These are phyloP conservation scores for Liparis tanakae DNA, from an alignment of 2,797 vertebrate genomes.

Conservation along the genomic window DNA sequence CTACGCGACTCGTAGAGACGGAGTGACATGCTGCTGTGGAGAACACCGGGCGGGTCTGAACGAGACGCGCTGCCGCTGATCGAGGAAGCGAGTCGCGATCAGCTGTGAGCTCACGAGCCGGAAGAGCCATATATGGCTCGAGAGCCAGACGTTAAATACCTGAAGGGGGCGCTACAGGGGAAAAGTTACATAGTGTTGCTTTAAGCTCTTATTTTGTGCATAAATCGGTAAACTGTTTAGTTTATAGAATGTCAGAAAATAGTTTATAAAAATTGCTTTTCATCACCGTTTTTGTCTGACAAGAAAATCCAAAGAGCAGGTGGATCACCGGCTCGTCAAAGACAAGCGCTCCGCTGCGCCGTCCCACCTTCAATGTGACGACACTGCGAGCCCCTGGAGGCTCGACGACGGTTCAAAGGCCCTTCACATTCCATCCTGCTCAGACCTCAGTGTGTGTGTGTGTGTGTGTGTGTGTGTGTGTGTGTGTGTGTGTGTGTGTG, in stretches of 20 bases:
- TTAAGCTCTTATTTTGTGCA: not conserved
- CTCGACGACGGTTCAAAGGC: conserved; percentile 58
- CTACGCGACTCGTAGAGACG: too few relatives aligned
- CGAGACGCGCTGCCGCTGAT: too few relatives aligned
- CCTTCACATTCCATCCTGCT: conserved; percentile 59
- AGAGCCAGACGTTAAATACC: too few relatives aligned
- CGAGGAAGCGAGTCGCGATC: too few relatives aligned
- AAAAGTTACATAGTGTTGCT: too few relatives aligned
- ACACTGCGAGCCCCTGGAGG: conserved; percentile 47
- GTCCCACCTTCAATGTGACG: conserved; percentile 59
- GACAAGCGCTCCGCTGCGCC: conserved; percentile 42
- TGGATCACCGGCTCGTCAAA: conserved; percentile 30
- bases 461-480: conserved; percentile 15
- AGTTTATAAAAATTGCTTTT: not conserved
- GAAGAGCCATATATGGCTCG: too few relatives aligned
- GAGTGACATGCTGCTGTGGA: too few relatives aligned
- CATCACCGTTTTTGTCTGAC: not conserved
- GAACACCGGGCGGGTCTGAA: too few relatives aligned
- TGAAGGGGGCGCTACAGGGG: too few relatives aligned
- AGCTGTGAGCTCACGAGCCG: too few relatives aligned
- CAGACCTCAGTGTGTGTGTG: conserved; percentile 25
- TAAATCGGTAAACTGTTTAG: not conserved
- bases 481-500: conserved; percentile 9
- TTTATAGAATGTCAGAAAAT: too few relatives aligned
- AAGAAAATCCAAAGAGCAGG: not conserved